phyloP scores from a whole-genome alignment of 2,888 invertebrate genomes.

The Hirtodrosophila duncani region DNA sequence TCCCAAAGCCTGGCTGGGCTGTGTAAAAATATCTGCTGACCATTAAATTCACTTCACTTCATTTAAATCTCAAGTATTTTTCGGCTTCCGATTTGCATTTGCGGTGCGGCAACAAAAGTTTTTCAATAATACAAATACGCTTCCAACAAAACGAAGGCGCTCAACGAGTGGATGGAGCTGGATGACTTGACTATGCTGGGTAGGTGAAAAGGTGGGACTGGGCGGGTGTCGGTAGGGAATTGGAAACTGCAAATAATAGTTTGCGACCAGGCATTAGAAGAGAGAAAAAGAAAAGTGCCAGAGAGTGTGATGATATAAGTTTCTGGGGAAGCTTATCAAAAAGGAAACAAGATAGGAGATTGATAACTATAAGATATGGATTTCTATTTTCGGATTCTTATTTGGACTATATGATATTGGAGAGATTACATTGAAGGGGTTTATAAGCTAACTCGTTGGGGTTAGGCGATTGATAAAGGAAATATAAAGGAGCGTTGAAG shows the following conservation, averaged over 20 bases:
- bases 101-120: conserved; percentile 46
- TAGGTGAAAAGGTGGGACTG: too few species aligned
- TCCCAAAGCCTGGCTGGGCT: conserved; percentile 7
- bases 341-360: background rate
- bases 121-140: conserved; percentile 62
- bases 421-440: background rate
- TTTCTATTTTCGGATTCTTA: background rate
- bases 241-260: conserved; percentile 73
- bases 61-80: conserved; percentile 72
- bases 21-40: conserved; percentile 67
- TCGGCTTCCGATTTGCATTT: conserved; percentile 41
- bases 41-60: conserved; percentile 74
- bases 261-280: conserved; percentile 24
- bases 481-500: too few species aligned
- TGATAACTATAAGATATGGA: background rate
- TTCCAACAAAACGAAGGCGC: conserved; percentile 24
- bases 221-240: background rate
- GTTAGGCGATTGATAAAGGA: too few species aligned
- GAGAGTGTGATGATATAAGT: background rate
- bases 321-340: background rate
- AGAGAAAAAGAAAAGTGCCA: conserved; percentile 15
- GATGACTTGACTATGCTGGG: too few species aligned
- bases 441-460: too few species aligned
- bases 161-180: background rate
- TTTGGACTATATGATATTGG: background rate